Conservation (phyloP, 2,888 invertebrate species). For the Ophion costatus region DNA sequence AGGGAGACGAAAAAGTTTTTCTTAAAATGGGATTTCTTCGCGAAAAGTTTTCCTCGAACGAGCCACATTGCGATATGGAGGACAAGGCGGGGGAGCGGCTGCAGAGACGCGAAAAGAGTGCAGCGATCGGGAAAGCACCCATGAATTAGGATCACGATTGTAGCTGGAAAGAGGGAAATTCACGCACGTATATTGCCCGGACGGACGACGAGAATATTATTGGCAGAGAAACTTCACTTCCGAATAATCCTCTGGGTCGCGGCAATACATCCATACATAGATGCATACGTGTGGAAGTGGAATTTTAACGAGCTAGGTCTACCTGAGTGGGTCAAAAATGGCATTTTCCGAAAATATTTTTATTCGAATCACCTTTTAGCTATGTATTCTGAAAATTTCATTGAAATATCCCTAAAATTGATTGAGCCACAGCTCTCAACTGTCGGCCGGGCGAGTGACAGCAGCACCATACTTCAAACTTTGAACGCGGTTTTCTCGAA, state of each 20-base stretch:
- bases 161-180: conserved; percentile 33
- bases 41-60: conserved; percentile 47
- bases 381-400: too few species aligned
- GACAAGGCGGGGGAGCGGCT: conserved; percentile 10
- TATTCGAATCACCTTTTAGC: too few species aligned
- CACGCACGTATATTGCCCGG: conserved; percentile 29
- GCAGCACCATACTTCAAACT: too few species aligned
- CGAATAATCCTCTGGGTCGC: conserved; percentile 4
- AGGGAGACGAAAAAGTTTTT: conserved; percentile 52
- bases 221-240: conserved; percentile 13
- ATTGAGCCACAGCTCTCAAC: too few species aligned
- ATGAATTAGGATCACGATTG: conserved; percentile 59
- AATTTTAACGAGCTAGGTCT: background rate
- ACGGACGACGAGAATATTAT: conserved; percentile 46
- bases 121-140: conserved; percentile 53
- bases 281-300: background rate
- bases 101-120: conserved; percentile 25
- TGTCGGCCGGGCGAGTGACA: too few species aligned
- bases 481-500: too few species aligned
- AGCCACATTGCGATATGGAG: conserved; percentile 31
- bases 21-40: conserved; percentile 60
- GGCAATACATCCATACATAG: too few species aligned
- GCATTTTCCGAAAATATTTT: too few species aligned
- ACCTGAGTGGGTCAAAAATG: too few species aligned
- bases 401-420: too few species aligned